Evolutionary conservation across 1,140 invertebrate species (phyloP).

Genomic region (Drosophila bipectinata): DNA sequence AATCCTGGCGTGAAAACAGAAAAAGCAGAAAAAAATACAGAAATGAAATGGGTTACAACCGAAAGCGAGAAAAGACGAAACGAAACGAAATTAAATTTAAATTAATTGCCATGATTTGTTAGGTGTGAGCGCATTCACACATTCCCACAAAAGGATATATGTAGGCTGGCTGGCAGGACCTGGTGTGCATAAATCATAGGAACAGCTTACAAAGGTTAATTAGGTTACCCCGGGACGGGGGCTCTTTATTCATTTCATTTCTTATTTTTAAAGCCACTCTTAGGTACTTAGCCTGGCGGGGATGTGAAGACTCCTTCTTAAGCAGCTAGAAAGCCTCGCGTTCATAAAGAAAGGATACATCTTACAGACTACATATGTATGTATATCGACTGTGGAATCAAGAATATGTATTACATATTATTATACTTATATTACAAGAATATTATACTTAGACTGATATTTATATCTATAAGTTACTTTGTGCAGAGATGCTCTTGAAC

Average conservation of each 20-base stretch:
- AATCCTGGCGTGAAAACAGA: slow-evolving; percentile 39
- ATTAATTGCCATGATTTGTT: slow-evolving; percentile 62
- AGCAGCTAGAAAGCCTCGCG: too few species aligned
- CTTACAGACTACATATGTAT: too few species aligned
- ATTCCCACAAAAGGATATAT: neutral
- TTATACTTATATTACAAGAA: too few species aligned
- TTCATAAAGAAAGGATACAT: too few species aligned
- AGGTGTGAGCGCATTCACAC: slow-evolving; percentile 12
- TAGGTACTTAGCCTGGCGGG: neutral
- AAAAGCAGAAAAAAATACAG: slow-evolving; percentile 19
- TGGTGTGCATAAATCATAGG: slow-evolving; percentile 22
- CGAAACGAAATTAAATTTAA: slow-evolving; percentile 46
- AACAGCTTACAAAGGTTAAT: slow-evolving; percentile 22
- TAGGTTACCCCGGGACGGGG: neutral
- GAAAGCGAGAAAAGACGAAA: slow-evolving; percentile 12
- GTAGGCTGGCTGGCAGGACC: neutral
- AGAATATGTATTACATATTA: too few species aligned
- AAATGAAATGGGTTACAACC: slow-evolving; percentile 37
- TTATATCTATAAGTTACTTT: too few species aligned
- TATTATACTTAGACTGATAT: too few species aligned
- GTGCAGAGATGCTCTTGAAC: too few species aligned
- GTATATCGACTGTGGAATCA: too few species aligned
- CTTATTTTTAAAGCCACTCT: neutral
- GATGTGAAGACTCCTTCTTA: neutral
- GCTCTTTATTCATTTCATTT: neutral